Conservation (phyloP, 1,140 invertebrate genomes). For the Micrasema minimum region DNA sequence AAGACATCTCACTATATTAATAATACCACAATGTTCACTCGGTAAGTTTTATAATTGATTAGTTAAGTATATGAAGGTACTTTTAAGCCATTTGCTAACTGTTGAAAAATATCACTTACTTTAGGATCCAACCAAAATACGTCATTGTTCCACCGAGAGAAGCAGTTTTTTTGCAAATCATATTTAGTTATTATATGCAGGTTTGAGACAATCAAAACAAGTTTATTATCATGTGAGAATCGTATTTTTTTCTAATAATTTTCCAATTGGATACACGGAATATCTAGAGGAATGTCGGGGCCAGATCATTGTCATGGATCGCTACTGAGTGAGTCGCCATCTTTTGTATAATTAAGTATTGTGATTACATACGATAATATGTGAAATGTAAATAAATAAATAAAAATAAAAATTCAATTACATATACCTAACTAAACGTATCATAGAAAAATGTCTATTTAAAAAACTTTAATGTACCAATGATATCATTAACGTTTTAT, state of each 20-base stretch:
- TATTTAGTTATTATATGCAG: not conserved
- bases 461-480: not conserved
- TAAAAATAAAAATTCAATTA: not conserved
- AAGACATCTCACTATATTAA: not conserved
- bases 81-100: not conserved
- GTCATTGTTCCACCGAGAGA: not conserved
- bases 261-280: not conserved
- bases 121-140: not conserved
- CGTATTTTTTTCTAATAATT: too few species aligned
- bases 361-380: too few species aligned
- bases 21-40: slow-evolving; percentile 17
- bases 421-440: not conserved
- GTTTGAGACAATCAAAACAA: too few species aligned
- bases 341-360: too few species aligned
- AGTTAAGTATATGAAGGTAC: not conserved
- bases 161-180: not conserved
- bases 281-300: not conserved
- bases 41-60: slow-evolving; percentile 12
- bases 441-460: not conserved
- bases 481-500: not conserved
- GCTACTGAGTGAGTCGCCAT: too few species aligned
- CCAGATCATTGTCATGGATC: too few species aligned
- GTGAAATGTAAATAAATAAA: too few species aligned
- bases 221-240: too few species aligned
- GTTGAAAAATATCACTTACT: not conserved